Conservation (phyloP, 2,113 vertebrate genomes). For the Melozone crissalis region DNA sequence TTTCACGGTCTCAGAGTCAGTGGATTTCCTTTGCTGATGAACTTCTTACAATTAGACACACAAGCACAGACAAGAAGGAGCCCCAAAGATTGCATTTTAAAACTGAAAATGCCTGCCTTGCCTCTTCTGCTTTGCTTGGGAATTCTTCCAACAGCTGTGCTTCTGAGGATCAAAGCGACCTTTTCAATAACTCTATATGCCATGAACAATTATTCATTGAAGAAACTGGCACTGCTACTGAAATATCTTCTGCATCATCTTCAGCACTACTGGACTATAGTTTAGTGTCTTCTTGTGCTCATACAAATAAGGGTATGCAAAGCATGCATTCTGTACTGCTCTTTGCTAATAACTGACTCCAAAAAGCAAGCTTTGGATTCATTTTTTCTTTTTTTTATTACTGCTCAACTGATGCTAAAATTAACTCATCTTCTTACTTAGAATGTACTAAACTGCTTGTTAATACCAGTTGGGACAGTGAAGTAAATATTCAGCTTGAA, state of each 20-base stretch:
- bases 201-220: slow-evolving; percentile 69
- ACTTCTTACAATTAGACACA: slow-evolving; percentile 53
- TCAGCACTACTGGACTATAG: slow-evolving; percentile 69
- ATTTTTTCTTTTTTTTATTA: background rate
- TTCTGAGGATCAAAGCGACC: slow-evolving; percentile 75
- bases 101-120: slow-evolving; percentile 60
- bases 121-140: slow-evolving; percentile 67
- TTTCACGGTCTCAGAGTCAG: slow-evolving; percentile 77
- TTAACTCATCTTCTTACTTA: slow-evolving; percentile 24
- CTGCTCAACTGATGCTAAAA: background rate
- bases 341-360: slow-evolving; percentile 49
- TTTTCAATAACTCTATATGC: slow-evolving; percentile 58
- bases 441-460: slow-evolving; percentile 27
- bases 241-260: slow-evolving; percentile 65
- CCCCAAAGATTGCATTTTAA: slow-evolving; percentile 64
- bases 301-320: slow-evolving; percentile 77
- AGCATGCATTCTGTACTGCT: slow-evolving; percentile 56
- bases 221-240: slow-evolving; percentile 59
- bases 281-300: slow-evolving; percentile 68
- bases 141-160: slow-evolving; percentile 66
- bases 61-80: slow-evolving; percentile 61
- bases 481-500: background rate
- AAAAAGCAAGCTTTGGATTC: background rate
- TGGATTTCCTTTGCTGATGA: slow-evolving; percentile 83
- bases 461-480: background rate